phyloP scores from a whole-genome alignment of 2,888 invertebrate species.

The Ischnus inquisitorius region DNA sequence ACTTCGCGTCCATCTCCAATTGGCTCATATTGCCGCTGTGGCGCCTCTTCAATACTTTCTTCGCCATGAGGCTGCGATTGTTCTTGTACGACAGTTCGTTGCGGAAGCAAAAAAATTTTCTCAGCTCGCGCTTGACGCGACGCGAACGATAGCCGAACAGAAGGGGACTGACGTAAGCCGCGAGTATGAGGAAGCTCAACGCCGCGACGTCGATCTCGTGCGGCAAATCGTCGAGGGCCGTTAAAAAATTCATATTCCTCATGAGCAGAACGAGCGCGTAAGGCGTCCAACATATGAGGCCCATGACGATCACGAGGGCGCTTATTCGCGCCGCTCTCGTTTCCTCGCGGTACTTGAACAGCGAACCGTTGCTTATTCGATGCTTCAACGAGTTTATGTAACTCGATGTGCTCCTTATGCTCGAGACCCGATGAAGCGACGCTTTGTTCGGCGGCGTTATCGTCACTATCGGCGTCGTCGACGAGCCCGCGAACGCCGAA shows the following conservation, averaged over 20 bases:
- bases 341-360: conserved; percentile 95
- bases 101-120: conserved; percentile 86
- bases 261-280: conserved; percentile 85
- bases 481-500: conserved; percentile 78
- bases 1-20: conserved; percentile 79
- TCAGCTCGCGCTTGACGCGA: conserved; percentile 88
- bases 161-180: conserved; percentile 90
- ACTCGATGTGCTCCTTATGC: conserved; percentile 86
- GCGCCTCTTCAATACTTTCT: conserved; percentile 82
- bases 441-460: conserved; percentile 85
- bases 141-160: conserved; percentile 92
- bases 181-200: conserved; percentile 86
- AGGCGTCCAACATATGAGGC: conserved; percentile 87
- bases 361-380: conserved; percentile 93
- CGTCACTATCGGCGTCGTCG: conserved; percentile 85
- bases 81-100: conserved; percentile 83
- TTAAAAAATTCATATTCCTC: conserved; percentile 83
- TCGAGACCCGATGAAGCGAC: conserved; percentile 84
- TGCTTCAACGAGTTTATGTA: conserved; percentile 92
- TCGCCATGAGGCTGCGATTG: conserved; percentile 85
- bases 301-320: conserved; percentile 91
- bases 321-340: conserved; percentile 95
- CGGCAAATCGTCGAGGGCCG: conserved; percentile 52
- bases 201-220: conserved; percentile 79
- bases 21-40: conserved; percentile 79